These are phyloP conservation scores for Glaucomys volans DNA, from an alignment of 2,113 vertebrate species.

Conservation along the genomic window DNA sequence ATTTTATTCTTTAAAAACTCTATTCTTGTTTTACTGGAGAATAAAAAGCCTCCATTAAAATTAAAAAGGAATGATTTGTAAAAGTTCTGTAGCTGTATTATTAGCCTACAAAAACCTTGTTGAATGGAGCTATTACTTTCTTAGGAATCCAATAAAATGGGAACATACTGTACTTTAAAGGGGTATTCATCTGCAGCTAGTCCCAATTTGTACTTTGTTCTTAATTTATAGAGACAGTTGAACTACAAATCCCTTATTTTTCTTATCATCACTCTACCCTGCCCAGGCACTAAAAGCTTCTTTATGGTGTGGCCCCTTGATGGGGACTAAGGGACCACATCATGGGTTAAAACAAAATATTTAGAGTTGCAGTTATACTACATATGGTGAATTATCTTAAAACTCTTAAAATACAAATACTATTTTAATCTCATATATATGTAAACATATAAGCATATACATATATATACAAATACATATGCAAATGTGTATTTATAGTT, in stretches of 20 bases:
- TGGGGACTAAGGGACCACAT: background rate
- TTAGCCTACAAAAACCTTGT: slow-evolving; percentile 43
- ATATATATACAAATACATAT: background rate
- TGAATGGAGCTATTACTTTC: slow-evolving; percentile 53
- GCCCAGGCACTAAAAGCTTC: slow-evolving; percentile 46
- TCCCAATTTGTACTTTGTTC: slow-evolving; percentile 56
- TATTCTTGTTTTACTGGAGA: slow-evolving; percentile 58
- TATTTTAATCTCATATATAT: background rate
- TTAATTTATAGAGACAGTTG: slow-evolving; percentile 63
- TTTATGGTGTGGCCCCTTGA: slow-evolving; percentile 27
- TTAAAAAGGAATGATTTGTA: slow-evolving; percentile 47
- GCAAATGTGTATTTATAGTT: background rate
- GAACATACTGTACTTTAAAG: slow-evolving; percentile 51
- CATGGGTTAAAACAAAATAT: slow-evolving; percentile 47
- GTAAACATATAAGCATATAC: background rate
- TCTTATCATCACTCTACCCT: background rate
- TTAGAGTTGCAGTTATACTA: background rate
- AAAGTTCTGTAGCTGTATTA: slow-evolving; percentile 34
- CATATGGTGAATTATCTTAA: slow-evolving; percentile 16
- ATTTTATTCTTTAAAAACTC: slow-evolving; percentile 34
- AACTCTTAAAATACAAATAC: slow-evolving; percentile 23
- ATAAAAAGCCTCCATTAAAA: slow-evolving; percentile 69
- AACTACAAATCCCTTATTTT: slow-evolving; percentile 7
- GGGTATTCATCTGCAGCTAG: slow-evolving; percentile 38
- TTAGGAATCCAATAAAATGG: slow-evolving; percentile 67